Percentiles rank a stretch among this genome's conserved stretches.
These are phyloP conservation scores for Atethmia centrago DNA, from an alignment of 2,888 invertebrate species.

Conservation along the genomic window DNA sequence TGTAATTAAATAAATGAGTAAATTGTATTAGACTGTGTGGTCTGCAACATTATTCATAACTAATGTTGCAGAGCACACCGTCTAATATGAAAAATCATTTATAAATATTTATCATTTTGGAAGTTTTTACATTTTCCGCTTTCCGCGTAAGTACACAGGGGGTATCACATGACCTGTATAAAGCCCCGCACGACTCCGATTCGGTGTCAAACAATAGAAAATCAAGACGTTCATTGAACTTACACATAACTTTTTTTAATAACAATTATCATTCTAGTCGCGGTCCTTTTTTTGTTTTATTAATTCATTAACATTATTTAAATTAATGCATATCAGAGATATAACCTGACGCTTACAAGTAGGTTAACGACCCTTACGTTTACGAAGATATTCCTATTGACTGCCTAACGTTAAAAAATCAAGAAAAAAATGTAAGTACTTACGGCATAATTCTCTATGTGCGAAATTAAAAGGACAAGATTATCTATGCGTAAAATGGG, in stretches of 20 bases:
- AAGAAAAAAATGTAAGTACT: neutral
- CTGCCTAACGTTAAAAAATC: neutral
- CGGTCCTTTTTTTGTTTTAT: neutral
- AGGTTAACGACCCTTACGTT: neutral
- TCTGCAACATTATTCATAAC: neutral
- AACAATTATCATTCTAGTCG: no score
- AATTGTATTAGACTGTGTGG: no score
- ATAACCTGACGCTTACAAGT: neutral
- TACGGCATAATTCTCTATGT: neutral
- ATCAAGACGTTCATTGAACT: no score
- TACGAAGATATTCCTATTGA: neutral
- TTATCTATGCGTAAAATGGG: neutral
- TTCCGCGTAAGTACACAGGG: constrained; percentile 7
- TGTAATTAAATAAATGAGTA: neutral
- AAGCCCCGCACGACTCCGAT: no score
- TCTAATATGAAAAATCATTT: neutral
- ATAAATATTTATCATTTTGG: neutral
- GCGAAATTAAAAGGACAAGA: neutral
- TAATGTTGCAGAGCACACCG: neutral
- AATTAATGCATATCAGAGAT: neutral
- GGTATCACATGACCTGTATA: no score
- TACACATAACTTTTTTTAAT: no score
- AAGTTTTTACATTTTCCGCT: neutral
- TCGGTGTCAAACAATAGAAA: no score
- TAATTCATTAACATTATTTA: neutral